phyloP scores from a whole-genome alignment of 2,888 invertebrate species.

The Subacronicta megacephala region DNA sequence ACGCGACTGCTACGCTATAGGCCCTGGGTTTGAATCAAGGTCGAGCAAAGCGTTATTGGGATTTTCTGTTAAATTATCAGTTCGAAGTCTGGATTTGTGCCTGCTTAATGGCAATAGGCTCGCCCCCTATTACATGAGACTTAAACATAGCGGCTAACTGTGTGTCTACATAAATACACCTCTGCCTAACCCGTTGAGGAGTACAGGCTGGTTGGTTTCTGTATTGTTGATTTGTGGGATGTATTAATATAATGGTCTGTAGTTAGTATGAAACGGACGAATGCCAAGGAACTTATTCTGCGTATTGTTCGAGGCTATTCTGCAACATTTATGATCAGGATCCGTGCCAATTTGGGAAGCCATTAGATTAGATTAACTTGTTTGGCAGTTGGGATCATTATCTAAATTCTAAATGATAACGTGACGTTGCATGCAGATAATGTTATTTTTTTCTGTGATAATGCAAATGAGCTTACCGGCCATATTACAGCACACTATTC shows the following conservation, averaged over 20 bases:
- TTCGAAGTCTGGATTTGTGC: too few relatives aligned
- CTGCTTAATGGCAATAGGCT: too few relatives aligned
- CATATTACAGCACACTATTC: not conserved
- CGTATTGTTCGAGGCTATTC: conserved; percentile 13
- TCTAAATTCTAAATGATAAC: not conserved
- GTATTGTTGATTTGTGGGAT: not conserved
- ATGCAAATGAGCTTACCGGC: not conserved
- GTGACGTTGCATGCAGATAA: not conserved
- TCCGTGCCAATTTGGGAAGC: conserved; percentile 27
- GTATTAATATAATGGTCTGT: not conserved
- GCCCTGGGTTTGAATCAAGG: too few relatives aligned
- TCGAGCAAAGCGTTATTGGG: too few relatives aligned
- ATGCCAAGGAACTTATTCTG: conserved; percentile 31
- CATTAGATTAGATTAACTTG: conserved; percentile 16
- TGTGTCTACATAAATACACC: too few relatives aligned
- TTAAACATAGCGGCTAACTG: too few relatives aligned
- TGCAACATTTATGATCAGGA: conserved; percentile 21
- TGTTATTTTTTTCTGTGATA: not conserved
- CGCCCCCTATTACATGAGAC: too few relatives aligned
- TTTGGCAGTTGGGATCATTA: conserved; percentile 1
- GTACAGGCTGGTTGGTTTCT: too few relatives aligned
- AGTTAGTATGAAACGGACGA: conserved; percentile 1
- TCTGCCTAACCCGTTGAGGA: too few relatives aligned
- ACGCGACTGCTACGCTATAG: too few relatives aligned
- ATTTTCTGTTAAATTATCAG: too few relatives aligned